phyloP scores from a whole-genome alignment of 2,888 invertebrate genomes.

The Sarcophaga rosellei region DNA sequence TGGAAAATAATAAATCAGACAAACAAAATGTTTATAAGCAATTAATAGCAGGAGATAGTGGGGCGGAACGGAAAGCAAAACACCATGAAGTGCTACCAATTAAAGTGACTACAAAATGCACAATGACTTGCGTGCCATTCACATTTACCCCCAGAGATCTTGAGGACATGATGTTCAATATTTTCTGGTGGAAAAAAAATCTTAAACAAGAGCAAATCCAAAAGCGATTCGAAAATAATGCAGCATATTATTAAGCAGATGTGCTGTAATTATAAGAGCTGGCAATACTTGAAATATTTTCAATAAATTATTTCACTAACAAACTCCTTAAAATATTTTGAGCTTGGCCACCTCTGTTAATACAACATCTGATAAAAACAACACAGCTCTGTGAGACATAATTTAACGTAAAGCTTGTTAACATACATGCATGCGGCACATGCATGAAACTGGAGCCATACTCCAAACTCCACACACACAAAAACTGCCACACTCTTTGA shows the following conservation, averaged over 20 bases:
- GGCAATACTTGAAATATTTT: neutral
- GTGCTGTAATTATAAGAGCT: constrained; percentile 40
- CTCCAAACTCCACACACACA: constrained; percentile 6
- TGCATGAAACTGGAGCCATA: constrained; percentile 27
- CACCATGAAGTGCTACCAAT: constrained; percentile 57
- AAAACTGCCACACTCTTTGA: constrained; percentile 15
- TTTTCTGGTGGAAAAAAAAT: constrained; percentile 39
- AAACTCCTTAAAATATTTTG: neutral
- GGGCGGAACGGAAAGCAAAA: constrained; percentile 15
- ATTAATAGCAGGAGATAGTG: constrained; percentile 59
- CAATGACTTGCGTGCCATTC: constrained; percentile 26
- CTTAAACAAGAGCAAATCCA: constrained; percentile 32
- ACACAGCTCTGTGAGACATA: constrained; percentile 34
- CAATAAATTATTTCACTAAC: neutral
- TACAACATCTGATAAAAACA: neutral
- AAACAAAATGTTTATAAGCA: constrained; percentile 55
- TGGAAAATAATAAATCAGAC: constrained; percentile 48
- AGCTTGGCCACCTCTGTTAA: constrained; percentile 17
- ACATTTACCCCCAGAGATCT: constrained; percentile 32
- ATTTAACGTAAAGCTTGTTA: constrained; percentile 64
- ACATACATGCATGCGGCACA: constrained; percentile 43
- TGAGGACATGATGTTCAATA: constrained; percentile 21
- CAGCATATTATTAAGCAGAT: constrained; percentile 57
- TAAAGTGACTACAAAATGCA: constrained; percentile 52
- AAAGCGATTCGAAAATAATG: constrained; percentile 42